These are phyloP conservation scores for Machimus atricapillus DNA, from an alignment of 2,888 invertebrate species.

Conservation along the genomic window DNA sequence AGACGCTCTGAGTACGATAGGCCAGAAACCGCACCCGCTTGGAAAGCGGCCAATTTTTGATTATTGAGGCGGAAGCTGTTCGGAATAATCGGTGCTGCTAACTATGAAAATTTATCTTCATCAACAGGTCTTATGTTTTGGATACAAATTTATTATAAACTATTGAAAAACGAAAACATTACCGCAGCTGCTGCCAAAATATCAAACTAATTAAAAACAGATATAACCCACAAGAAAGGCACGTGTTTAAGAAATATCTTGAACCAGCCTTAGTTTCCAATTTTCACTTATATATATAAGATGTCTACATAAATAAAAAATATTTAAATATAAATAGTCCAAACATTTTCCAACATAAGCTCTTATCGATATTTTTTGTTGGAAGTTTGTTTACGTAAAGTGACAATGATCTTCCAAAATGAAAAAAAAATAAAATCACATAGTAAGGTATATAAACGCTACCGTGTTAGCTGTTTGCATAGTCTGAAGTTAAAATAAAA, in stretches of 20 bases:
- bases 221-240: background rate
- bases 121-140: background rate
- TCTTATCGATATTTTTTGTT: background rate
- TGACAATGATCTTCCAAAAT: background rate
- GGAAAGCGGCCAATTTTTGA: constrained; percentile 6
- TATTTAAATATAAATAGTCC: background rate
- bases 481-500: background rate
- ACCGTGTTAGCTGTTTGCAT: background rate
- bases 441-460: background rate
- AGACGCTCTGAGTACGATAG: background rate
- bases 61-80: background rate
- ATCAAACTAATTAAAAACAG: background rate
- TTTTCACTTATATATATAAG: no score
- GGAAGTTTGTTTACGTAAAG: background rate
- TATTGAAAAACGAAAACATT: background rate
- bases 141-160: background rate
- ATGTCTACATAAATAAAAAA: background rate
- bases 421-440: background rate
- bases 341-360: background rate
- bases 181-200: background rate
- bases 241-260: background rate
- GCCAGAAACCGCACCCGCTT: background rate
- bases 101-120: background rate
- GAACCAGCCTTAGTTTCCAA: background rate
- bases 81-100: background rate